phyloP scores from a whole-genome alignment of 92 coral and sea anemone species.

The Metridium senile region DNA sequence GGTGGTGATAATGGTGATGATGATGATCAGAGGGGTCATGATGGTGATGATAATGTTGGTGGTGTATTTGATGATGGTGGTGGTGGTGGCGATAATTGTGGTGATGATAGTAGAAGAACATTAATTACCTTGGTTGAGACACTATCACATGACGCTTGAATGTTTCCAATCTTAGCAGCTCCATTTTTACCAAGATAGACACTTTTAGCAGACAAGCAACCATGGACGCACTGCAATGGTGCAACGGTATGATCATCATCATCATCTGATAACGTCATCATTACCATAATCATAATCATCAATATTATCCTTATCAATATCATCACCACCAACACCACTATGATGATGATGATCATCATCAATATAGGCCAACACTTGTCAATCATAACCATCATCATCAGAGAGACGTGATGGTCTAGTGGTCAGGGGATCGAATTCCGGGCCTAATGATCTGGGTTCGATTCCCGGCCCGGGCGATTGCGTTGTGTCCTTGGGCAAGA shows the following conservation, averaged over 20 bases:
- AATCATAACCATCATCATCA: too few relatives aligned
- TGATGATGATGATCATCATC: too few relatives aligned
- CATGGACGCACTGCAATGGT: constrained; percentile 56
- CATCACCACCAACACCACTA: too few relatives aligned
- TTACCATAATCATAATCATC: too few relatives aligned
- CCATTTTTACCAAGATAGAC: constrained; percentile 58
- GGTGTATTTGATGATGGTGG: neutral
- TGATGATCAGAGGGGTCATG: neutral
- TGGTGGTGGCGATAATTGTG: neutral
- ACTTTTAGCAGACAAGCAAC: constrained; percentile 72
- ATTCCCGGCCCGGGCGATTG: too few relatives aligned
- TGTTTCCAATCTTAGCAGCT: constrained; percentile 67
- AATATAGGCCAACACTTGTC: too few relatives aligned
- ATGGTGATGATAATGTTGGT: neutral
- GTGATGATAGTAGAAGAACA: neutral
- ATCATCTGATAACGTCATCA: too few relatives aligned
- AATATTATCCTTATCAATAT: too few relatives aligned
- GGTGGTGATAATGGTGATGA: constrained; percentile 5
- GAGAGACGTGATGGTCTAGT: too few relatives aligned
- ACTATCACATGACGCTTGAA: constrained; percentile 54
- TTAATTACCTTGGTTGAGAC: constrained; percentile 26
- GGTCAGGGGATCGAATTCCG: too few relatives aligned
- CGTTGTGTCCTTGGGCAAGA: too few relatives aligned
- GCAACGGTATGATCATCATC: neutral
- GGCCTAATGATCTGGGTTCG: too few relatives aligned